Conservation (phyloP, 1,140 invertebrate genomes). For the Pseudomyrmex sp. region DNA sequence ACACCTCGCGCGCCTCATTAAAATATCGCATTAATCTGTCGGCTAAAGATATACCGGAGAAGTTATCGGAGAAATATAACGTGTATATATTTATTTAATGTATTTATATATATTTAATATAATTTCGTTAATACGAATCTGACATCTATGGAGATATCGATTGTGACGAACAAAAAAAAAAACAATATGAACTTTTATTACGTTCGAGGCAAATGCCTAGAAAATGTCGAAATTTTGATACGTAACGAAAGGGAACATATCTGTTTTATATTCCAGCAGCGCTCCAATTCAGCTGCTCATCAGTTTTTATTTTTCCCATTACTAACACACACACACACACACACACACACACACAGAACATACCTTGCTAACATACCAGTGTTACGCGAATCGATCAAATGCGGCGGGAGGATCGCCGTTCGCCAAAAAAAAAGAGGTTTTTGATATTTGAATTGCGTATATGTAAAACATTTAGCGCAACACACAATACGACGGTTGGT, state of each 20-base stretch:
- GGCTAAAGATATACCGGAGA: neutral
- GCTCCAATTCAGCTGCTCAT: neutral
- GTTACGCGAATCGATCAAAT: conserved; percentile 14
- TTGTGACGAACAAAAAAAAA: neutral
- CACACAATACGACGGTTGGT: neutral
- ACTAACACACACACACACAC: neutral
- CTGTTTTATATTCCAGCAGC: neutral
- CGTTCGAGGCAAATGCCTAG: too few relatives aligned
- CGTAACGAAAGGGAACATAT: neutral
- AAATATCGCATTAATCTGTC: conserved; percentile 9
- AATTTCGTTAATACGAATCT: too few relatives aligned
- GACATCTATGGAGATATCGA: neutral
- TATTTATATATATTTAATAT: too few relatives aligned
- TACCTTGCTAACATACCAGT: too few relatives aligned
- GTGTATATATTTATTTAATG: too few relatives aligned
- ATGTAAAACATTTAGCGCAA: conserved; percentile 19
- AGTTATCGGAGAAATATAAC: too few relatives aligned
- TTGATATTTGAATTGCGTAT: neutral
- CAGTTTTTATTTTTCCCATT: neutral
- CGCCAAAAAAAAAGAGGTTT: too few relatives aligned
- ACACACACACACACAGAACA: conserved; percentile 1
- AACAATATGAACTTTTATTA: neutral
- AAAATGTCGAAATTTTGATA: neutral
- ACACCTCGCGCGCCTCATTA: conserved; percentile 9
- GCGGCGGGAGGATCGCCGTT: neutral